Evolutionary conservation across 2,113 vertebrate genomes (phyloP).

Genomic region (Nycticebus coucang): DNA sequence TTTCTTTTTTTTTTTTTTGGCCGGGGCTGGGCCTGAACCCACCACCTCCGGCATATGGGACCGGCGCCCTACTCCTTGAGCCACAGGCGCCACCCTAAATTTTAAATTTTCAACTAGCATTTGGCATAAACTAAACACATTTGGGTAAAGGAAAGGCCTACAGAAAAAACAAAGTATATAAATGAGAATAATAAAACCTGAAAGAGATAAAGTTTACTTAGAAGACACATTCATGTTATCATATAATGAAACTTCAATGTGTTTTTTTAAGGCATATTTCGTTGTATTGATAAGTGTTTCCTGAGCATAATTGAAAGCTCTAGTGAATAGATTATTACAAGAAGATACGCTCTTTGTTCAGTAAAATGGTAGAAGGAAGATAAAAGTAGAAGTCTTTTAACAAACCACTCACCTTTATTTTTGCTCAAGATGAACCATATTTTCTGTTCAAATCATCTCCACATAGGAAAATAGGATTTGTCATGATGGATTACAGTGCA

Average conservation of each 20-base stretch:
- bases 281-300: background rate
- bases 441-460: conserved; percentile 40
- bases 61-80: no score
- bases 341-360: conserved; percentile 1
- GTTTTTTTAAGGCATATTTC: conserved; percentile 10
- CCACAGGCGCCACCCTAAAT: no score
- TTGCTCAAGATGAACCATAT: background rate
- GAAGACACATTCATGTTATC: background rate
- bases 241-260: conserved; percentile 2
- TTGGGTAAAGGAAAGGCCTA: background rate
- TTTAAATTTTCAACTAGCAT: background rate
- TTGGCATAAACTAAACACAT: background rate
- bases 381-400: conserved; percentile 50
- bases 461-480: conserved; percentile 51
- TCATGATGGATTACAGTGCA: conserved; percentile 42
- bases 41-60: no score
- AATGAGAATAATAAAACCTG: background rate
- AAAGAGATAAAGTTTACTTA: background rate
- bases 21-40: no score
- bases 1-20: no score
- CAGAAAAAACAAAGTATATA: background rate
- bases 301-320: background rate
- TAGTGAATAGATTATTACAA: conserved; percentile 33
- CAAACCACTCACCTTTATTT: conserved; percentile 42
- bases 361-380: conserved; percentile 35